phyloP scores from a whole-genome alignment of 2,888 invertebrate genomes.

The Physocephala rufipes region DNA sequence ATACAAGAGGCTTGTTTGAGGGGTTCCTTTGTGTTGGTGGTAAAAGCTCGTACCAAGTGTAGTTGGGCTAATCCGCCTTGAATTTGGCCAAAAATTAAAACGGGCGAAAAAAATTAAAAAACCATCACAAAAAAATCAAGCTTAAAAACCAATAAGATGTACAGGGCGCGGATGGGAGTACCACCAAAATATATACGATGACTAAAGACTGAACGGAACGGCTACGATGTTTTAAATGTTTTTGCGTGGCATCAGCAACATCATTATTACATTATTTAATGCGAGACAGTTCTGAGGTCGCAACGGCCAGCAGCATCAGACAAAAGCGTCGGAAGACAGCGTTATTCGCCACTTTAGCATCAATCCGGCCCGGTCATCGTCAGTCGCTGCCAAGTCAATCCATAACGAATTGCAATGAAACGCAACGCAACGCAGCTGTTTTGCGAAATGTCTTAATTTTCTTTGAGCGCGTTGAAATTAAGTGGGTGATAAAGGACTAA shows the following conservation, averaged over 20 bases:
- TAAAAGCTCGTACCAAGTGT: constrained; percentile 2
- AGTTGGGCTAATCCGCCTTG: constrained; percentile 10
- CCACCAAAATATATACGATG: constrained; percentile 18
- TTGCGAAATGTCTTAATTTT: constrained; percentile 41
- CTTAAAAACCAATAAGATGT: not conserved
- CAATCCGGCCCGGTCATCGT: no score
- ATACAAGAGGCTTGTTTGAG: not conserved
- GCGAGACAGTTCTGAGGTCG: not conserved
- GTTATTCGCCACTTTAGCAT: no score
- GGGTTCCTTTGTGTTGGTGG: constrained; percentile 8
- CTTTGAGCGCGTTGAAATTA: constrained; percentile 6
- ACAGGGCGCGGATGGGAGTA: no score
- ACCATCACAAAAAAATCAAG: not conserved
- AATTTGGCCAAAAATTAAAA: constrained; percentile 5
- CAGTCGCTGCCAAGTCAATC: constrained; percentile 20
- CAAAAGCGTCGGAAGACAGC: not conserved
- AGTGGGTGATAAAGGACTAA: no score
- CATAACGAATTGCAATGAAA: constrained; percentile 22
- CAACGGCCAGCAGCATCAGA: not conserved
- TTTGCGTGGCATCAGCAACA: constrained; percentile 12
- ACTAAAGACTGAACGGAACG: constrained; percentile 14
- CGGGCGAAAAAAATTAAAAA: not conserved
- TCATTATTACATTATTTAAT: constrained; percentile 6
- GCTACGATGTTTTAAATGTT: constrained; percentile 10
- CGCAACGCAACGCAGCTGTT: constrained; percentile 25